These are phyloP conservation scores for Montifringilla adamsi DNA, from an alignment of 2,113 vertebrate genomes.

Conservation along the genomic window DNA sequence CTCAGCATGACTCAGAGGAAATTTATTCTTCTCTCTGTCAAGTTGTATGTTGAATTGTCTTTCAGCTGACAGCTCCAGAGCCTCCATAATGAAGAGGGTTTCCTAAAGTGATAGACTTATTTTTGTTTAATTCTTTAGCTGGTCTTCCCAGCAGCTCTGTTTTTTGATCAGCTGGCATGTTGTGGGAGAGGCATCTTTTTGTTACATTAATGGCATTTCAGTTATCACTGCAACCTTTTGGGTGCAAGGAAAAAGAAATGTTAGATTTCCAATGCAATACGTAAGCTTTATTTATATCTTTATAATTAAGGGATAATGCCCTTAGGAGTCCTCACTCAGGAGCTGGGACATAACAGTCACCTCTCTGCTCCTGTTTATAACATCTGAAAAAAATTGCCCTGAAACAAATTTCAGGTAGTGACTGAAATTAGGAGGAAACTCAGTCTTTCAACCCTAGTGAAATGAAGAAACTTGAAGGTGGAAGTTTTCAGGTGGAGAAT, in stretches of 20 bases:
- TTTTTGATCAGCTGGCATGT: not conserved
- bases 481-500: not conserved
- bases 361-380: not conserved
- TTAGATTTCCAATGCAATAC: not conserved
- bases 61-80: not conserved
- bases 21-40: not conserved
- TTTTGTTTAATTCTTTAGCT: not conserved
- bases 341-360: not conserved
- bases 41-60: not conserved
- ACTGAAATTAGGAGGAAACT: not conserved
- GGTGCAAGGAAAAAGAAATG: not conserved
- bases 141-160: not conserved
- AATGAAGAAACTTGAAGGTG: not conserved
- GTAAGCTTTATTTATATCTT: not conserved
- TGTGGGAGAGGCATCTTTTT: not conserved
- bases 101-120: not conserved
- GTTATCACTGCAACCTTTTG: not conserved
- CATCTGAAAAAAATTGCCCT: not conserved
- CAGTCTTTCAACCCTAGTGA: not conserved
- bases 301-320: not conserved
- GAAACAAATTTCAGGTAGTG: not conserved
- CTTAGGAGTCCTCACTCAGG: not conserved
- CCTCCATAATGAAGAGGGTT: not conserved
- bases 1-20: not conserved
- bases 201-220: not conserved